Percentiles rank a stretch among this genome's conserved stretches.
These are phyloP conservation scores for Vultur gryphus DNA, from an alignment of 2,797 vertebrate genomes.

Conservation along the genomic window DNA sequence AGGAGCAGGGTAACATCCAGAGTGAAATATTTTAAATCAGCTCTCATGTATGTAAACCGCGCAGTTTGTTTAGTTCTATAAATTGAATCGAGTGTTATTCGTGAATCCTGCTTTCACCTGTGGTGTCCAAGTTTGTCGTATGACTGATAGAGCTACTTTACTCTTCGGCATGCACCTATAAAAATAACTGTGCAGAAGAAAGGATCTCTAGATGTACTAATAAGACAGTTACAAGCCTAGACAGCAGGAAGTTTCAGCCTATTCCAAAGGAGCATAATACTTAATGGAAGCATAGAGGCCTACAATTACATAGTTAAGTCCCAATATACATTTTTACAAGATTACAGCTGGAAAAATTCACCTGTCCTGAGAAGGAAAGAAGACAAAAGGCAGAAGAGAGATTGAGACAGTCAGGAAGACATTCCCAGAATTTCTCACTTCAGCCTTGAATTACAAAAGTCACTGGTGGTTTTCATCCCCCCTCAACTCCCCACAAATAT, in stretches of 20 bases:
- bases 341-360: neutral
- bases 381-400: neutral
- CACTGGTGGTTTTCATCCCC: neutral
- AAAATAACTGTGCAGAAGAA: neutral
- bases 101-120: neutral
- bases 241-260: neutral
- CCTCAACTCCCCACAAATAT: neutral
- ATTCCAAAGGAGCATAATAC: neutral
- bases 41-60: fast-evolving
- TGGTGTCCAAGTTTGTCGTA: neutral
- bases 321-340: neutral
- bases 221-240: neutral
- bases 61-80: neutral
- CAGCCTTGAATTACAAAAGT: neutral
- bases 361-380: neutral
- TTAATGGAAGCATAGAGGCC: neutral
- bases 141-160: neutral
- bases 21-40: neutral
- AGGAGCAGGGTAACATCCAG: neutral
- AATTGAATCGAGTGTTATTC: fast-evolving
- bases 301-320: neutral
- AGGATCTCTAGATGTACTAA: neutral
- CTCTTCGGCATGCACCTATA: neutral
- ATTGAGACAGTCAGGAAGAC: neutral
- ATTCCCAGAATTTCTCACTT: neutral